Evolutionary conservation across 2,797 vertebrate species (phyloP).

Genomic region (Otus scops): DNA sequence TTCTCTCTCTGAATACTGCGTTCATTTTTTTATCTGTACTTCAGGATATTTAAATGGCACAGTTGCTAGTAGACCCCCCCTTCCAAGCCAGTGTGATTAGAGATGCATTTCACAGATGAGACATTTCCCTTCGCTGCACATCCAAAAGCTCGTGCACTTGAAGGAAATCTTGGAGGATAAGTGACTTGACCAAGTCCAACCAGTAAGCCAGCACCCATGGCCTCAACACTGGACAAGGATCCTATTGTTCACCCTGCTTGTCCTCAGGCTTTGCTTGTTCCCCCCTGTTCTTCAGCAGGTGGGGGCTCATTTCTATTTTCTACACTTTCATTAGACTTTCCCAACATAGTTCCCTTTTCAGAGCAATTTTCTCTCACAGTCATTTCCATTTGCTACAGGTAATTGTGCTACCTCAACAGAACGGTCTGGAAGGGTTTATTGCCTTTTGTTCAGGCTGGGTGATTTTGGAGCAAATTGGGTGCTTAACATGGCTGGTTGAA

Average conservation of each 20-base stretch:
- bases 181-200: background rate
- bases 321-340: background rate
- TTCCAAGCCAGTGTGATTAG: accelerated
- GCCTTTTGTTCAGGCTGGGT: background rate
- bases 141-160: accelerated
- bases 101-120: background rate
- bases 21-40: background rate
- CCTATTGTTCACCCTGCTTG: background rate
- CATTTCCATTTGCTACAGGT: background rate
- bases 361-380: background rate
- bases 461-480: background rate
- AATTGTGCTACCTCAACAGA: background rate
- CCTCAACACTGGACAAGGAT: background rate
- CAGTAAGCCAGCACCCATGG: background rate
- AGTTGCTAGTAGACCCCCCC: background rate
- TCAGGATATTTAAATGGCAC: background rate
- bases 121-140: background rate
- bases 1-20: background rate
- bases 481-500: background rate
- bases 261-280: background rate
- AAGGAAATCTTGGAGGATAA: background rate
- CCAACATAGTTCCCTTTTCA: background rate
- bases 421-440: background rate
- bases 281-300: background rate
- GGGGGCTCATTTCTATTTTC: background rate